Evolutionary conservation across 2,797 vertebrate species (phyloP).

Genomic region (Hypotaenidia philippensis): DNA sequence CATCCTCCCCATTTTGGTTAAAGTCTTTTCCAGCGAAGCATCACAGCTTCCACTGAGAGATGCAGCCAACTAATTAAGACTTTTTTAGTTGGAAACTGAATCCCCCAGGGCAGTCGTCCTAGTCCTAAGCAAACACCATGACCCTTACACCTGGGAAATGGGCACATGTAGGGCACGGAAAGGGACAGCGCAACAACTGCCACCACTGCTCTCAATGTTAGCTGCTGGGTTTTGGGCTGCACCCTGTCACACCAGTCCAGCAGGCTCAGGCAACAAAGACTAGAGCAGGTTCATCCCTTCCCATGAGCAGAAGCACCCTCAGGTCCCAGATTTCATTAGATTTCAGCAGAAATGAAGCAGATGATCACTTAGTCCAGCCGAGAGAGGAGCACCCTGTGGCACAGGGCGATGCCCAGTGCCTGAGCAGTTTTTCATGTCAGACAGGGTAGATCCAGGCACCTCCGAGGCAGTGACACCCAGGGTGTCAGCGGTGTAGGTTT

Average conservation of each 20-base stretch:
- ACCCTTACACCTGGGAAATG: neutral
- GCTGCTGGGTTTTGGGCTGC: neutral
- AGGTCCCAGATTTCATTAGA: neutral
- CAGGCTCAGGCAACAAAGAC: neutral
- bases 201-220: neutral
- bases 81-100: neutral
- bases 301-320: neutral
- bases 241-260: neutral
- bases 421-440: neutral
- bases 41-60: neutral
- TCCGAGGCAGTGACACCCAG: neutral
- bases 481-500: neutral
- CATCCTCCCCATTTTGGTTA: neutral
- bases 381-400: neutral
- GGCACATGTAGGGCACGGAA: neutral
- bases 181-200: neutral
- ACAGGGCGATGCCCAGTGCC: rapidly evolving
- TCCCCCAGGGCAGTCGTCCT: rapidly evolving
- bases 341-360: neutral
- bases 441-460: neutral
- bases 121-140: neutral
- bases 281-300: neutral
- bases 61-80: neutral
- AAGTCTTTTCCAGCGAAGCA: neutral
- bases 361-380: rapidly evolving